Conservation (phyloP, 2,113 vertebrate species). For the Psophia crepitans region DNA sequence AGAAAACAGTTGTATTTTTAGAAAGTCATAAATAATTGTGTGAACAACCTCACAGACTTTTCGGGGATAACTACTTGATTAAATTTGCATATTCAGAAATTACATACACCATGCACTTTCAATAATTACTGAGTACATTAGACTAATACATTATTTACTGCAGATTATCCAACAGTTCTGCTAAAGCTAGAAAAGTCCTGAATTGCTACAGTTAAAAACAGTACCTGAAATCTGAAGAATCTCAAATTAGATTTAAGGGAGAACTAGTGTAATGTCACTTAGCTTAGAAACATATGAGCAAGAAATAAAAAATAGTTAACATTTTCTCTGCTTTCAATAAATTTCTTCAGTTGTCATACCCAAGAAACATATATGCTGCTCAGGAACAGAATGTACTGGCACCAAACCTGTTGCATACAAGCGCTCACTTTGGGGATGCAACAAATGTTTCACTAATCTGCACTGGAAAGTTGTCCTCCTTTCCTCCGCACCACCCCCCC, state of each 20-base stretch:
- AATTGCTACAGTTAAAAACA: background rate
- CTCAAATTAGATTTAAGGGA: background rate
- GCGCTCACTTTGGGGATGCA: slow-evolving; percentile 23
- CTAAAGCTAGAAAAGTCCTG: background rate
- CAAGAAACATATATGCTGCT: slow-evolving; percentile 45
- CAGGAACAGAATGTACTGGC: slow-evolving; percentile 65
- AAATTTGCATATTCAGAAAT: background rate
- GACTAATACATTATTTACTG: background rate
- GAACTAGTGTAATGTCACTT: background rate
- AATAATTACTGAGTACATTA: background rate
- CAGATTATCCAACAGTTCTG: background rate
- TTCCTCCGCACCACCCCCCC: no score
- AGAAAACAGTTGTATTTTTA: background rate
- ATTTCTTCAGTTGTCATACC: slow-evolving; percentile 29
- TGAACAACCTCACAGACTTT: background rate
- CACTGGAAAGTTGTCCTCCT: background rate
- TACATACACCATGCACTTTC: background rate
- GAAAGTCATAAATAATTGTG: background rate
- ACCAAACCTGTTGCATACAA: slow-evolving; percentile 21
- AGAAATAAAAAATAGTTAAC: background rate
- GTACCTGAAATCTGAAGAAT: background rate
- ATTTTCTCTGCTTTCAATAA: slow-evolving; percentile 53
- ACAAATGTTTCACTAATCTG: slow-evolving; percentile 36
- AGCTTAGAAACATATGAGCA: background rate
- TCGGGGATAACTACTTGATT: background rate